Conservation (phyloP, 2,888 invertebrate species). For the Pseudococcus longispinus region DNA sequence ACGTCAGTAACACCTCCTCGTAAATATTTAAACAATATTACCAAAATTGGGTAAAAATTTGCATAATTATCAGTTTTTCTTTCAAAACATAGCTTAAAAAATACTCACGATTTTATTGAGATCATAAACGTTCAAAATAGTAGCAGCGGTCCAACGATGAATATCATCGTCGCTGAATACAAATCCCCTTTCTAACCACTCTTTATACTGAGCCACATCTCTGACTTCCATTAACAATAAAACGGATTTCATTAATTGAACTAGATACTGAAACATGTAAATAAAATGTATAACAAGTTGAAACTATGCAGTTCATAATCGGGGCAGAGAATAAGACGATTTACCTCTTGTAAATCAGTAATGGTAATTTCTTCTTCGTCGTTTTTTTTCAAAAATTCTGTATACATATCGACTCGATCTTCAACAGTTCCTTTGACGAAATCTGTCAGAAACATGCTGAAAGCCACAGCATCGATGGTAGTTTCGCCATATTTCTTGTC, state of each 20-base stretch:
- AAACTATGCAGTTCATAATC: not conserved
- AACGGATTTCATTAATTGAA: conserved; percentile 53
- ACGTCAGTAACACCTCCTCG: not conserved
- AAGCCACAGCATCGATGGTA: conserved; percentile 34
- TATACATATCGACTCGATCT: conserved; percentile 43
- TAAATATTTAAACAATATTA: not conserved
- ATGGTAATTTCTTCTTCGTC: conserved; percentile 8
- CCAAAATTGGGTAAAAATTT: not conserved
- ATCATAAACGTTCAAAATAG: conserved; percentile 49
- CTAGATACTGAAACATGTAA: conserved; percentile 35
- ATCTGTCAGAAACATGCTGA: conserved; percentile 47
- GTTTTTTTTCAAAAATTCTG: not conserved
- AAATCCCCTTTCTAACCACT: conserved; percentile 30
- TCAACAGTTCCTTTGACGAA: conserved; percentile 48
- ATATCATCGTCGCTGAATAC: conserved; percentile 36
- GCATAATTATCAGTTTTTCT: not conserved
- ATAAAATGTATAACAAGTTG: not conserved
- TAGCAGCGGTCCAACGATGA: conserved; percentile 44
- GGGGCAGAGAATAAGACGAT: not conserved
- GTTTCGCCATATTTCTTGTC: conserved; percentile 41
- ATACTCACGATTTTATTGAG: conserved; percentile 44
- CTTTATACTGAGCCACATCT: conserved; percentile 31
- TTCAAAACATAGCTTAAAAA: not conserved
- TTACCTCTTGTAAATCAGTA: conserved; percentile 31
- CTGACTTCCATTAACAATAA: conserved; percentile 32